These are phyloP conservation scores for Pseudobourletiella spinata DNA, from an alignment of 1,140 invertebrate genomes.

Conservation along the genomic window DNA sequence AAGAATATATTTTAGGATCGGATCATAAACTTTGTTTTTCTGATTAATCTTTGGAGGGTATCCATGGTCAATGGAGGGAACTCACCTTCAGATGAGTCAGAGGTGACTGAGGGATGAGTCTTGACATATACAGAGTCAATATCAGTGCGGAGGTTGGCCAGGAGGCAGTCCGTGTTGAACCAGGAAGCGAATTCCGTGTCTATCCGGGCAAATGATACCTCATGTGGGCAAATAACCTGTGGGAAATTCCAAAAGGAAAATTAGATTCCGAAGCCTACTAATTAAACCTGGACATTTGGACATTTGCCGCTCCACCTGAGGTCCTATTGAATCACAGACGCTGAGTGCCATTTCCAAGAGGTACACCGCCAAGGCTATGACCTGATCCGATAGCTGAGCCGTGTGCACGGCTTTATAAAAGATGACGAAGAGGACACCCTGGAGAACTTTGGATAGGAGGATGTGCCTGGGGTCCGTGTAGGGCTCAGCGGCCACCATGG, in stretches of 20 bases:
- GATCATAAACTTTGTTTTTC: too few species aligned
- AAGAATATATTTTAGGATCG: neutral
- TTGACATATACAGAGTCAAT: conserved; percentile 53
- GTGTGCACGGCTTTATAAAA: conserved; percentile 71
- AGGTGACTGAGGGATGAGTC: conserved; percentile 47
- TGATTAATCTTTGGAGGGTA: too few species aligned
- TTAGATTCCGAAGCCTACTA: too few species aligned
- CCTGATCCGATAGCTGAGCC: conserved; percentile 68
- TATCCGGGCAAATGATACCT: conserved; percentile 37
- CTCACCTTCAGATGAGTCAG: conserved; percentile 19
- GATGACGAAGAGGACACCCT: conserved; percentile 72
- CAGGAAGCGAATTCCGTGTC: conserved; percentile 61
- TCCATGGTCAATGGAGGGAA: too few species aligned
- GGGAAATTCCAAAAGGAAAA: neutral
- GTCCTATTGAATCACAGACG: conserved; percentile 45
- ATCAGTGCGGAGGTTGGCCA: conserved; percentile 65
- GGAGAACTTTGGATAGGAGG: conserved; percentile 66
- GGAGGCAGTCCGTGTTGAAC: conserved; percentile 66
- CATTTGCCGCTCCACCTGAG: too few species aligned
- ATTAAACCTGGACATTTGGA: neutral
- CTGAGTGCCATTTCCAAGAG: conserved; percentile 73
- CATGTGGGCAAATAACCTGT: conserved; percentile 18
- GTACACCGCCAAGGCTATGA: conserved; percentile 74
- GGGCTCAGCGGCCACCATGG: conserved; percentile 51
- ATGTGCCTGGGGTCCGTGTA: conserved; percentile 64